Evolutionary conservation across 2,113 vertebrate genomes (phyloP).

Genomic region (Patagioenas fasciata): DNA sequence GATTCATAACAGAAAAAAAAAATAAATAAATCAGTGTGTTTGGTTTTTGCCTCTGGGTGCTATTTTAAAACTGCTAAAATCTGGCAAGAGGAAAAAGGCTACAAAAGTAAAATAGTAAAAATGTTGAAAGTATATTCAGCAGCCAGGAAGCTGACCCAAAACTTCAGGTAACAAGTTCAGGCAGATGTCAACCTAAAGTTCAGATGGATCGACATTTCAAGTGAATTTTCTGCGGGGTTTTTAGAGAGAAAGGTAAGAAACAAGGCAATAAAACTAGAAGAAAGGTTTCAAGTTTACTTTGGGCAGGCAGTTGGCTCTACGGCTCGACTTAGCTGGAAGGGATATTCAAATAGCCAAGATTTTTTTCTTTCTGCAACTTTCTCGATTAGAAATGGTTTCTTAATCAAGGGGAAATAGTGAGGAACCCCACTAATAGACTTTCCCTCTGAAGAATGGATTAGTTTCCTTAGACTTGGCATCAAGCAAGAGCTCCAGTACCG

Average conservation of each 20-base stretch:
- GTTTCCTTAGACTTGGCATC: background rate
- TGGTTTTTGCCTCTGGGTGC: background rate
- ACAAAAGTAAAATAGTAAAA: background rate
- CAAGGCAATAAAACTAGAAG: background rate
- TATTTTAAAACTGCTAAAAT: background rate
- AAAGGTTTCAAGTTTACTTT: background rate
- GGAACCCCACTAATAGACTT: background rate
- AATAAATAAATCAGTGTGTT: background rate
- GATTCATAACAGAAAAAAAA: background rate
- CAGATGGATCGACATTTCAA: conserved; percentile 37
- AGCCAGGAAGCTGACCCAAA: conserved; percentile 18
- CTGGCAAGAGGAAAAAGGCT: background rate
- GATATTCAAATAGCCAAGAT: background rate
- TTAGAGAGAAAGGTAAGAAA: background rate
- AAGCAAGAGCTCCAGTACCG: background rate
- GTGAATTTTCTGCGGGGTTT: background rate
- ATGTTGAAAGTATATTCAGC: background rate
- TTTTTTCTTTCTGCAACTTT: background rate
- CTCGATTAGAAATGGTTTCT: background rate
- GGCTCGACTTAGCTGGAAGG: background rate
- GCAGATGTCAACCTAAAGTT: conserved; percentile 30
- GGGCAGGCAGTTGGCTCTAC: background rate
- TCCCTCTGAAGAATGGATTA: background rate
- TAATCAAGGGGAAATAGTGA: background rate
- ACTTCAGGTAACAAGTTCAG: conserved; percentile 23